Evolutionary conservation across 2,888 invertebrate species (phyloP).

Genomic region (Rhimphoctona megacephalus): DNA sequence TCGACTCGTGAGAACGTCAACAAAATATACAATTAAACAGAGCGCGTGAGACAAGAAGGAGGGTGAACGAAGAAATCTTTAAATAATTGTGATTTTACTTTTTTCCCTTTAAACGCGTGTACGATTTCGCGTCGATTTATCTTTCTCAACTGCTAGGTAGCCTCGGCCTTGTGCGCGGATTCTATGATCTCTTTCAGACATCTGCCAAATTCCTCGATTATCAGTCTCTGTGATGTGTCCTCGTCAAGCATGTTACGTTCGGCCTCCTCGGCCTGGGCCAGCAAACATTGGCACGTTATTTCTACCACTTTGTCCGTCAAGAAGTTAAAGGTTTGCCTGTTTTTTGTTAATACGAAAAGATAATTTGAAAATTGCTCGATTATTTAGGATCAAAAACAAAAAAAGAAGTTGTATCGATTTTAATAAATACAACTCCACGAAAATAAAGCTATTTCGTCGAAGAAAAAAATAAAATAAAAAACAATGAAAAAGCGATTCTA

Average conservation of each 20-base stretch:
- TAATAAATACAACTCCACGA: background rate
- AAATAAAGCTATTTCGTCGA: background rate
- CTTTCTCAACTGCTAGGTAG: slow-evolving; percentile 80
- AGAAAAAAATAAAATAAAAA: background rate
- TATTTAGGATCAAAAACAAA: background rate
- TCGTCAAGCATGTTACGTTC: slow-evolving; percentile 88
- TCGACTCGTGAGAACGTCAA: background rate
- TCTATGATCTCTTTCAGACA: slow-evolving; percentile 97
- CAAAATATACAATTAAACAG: background rate
- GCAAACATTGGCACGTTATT: slow-evolving; percentile 97
- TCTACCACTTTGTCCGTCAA: slow-evolving; percentile 98
- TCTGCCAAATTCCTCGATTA: slow-evolving; percentile 97
- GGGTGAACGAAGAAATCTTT: slow-evolving; percentile 38
- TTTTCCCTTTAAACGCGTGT: slow-evolving; percentile 44
- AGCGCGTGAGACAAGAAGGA: slow-evolving; percentile 17
- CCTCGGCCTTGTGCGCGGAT: slow-evolving; percentile 86
- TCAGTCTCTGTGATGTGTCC: slow-evolving; percentile 88
- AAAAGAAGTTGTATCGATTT: background rate
- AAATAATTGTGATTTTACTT: background rate
- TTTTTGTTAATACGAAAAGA: background rate
- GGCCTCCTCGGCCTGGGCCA: slow-evolving; percentile 96
- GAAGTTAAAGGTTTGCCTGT: slow-evolving; percentile 94
- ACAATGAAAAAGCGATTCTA: background rate
- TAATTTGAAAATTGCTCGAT: slow-evolving; percentile 3
- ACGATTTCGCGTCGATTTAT: slow-evolving; percentile 10